Evolutionary conservation across 2,113 vertebrate genomes (phyloP), one percentile per base, ranked within the genome.

Genomic region (Ciconia stormi): DNA sequence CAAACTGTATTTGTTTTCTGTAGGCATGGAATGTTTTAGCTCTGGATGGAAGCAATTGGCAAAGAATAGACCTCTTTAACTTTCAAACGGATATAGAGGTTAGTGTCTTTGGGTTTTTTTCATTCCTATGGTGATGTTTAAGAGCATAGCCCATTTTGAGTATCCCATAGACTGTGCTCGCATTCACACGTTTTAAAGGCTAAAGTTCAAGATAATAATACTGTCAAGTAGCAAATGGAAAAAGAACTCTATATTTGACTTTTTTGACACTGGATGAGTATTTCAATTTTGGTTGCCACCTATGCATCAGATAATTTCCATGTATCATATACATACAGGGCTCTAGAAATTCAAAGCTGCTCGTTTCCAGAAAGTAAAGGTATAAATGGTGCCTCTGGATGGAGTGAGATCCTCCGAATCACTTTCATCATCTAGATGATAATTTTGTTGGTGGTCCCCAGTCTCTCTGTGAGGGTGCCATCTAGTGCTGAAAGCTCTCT

Each of bases 21-120:
- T 95, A 99, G 99, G 99, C 99, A 61, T 99, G 99, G 99, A 99
- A 99, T 91, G 97, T 99, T 97, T 98, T 99, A 97, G 99, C 99
- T 73, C 97, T 99, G 83, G 99, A 99, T 98, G 99, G 99, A 97
- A 99, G 99, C 97, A 99, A 99, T 96, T 99, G 99, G 99, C 99
- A 99, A 97, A 99, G 99, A 98, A 99, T 99, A 92, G 99, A 99
- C 96, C 98, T 99, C 87, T 99, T 99, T 97, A 99, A 99, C 98
- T 99, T 99, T 89, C 99, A 99, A 85, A 99, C 99, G 16, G 99
- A 99, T 97, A 99, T 99, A 92, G 99, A 99, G 99, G 99, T 99
- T 95, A 98, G 98, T 96, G 59, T 65, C 63, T 55, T 38, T 40
- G 6, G 9, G 11, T 5, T 13, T 55, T 92, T 73, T 88, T 69